Percentiles rank a stretch among this genome's conserved stretches.
These are phyloP conservation scores for Rhegmatorhina hoffmannsi DNA, from an alignment of 2,113 vertebrate species.

Conservation along the genomic window DNA sequence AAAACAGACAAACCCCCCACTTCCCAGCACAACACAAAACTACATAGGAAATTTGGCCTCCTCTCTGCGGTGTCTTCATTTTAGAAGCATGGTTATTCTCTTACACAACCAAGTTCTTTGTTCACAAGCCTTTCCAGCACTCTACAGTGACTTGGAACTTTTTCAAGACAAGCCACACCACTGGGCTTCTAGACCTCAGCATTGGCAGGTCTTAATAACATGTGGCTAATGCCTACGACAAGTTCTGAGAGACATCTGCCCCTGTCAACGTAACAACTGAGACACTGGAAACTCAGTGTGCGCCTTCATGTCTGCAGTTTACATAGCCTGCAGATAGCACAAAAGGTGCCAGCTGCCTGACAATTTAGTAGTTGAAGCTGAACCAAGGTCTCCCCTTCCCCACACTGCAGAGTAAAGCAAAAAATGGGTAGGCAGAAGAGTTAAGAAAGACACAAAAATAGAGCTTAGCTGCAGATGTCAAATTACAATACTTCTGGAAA, in stretches of 20 bases:
- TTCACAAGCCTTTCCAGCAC: not conserved
- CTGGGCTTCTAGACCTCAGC: not conserved
- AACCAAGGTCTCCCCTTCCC: not conserved
- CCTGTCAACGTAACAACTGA: not conserved
- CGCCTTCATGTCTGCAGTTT: not conserved
- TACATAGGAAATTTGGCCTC: not conserved
- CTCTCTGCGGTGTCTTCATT: not conserved
- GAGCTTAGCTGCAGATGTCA: not conserved
- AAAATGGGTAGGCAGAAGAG: not conserved
- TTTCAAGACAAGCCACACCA: not conserved
- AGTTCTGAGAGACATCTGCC: not conserved
- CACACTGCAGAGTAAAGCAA: not conserved
- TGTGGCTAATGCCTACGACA: not conserved
- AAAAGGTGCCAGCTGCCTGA: not conserved
- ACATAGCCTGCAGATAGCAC: not conserved
- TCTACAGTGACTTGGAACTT: not conserved
- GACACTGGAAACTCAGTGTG: not conserved
- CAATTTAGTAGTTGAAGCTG: not conserved
- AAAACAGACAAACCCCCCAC: accelerated
- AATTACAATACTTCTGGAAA: not conserved
- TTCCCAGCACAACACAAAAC: not conserved
- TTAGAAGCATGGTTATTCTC: not conserved
- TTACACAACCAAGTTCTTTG: not conserved
- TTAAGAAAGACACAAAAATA: not conserved
- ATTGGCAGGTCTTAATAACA: not conserved